phyloP scores from a whole-genome alignment of 2,113 vertebrate genomes.

The Corythoichthys haematopterus region DNA sequence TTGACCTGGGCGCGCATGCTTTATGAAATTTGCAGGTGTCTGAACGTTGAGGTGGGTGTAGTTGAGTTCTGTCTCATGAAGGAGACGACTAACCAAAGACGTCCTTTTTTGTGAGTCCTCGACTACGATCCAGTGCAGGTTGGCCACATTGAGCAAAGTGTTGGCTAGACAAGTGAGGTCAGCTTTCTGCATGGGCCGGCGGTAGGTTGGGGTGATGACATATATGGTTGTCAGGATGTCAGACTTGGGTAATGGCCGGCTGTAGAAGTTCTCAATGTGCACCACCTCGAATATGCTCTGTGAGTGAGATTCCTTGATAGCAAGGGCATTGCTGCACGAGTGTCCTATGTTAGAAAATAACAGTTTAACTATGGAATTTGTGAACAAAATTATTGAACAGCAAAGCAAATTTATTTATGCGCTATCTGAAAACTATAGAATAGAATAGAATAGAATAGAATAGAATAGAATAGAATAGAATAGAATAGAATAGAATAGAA shows the following conservation, averaged over 20 bases:
- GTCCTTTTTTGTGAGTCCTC: conserved; percentile 82
- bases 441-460: too few species aligned
- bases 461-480: too few species aligned
- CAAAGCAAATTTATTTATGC: too few species aligned
- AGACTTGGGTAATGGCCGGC: conserved; percentile 77
- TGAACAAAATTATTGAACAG: too few species aligned
- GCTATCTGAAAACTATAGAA: neutral
- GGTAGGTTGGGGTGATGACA: conserved; percentile 83
- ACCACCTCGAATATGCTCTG: conserved; percentile 83
- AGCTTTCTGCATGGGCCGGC: conserved; percentile 87
- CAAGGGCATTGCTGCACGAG: conserved; percentile 58
- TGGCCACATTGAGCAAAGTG: conserved; percentile 86
- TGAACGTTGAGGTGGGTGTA: conserved; percentile 88
- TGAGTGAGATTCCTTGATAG: conserved; percentile 81
- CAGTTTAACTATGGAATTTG: too few species aligned
- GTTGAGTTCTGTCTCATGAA: conserved; percentile 80
- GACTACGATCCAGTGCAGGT: conserved; percentile 92
- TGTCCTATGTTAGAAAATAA: neutral
- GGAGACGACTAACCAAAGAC: conserved; percentile 76
- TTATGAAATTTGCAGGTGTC: conserved; percentile 77
- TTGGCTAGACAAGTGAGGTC: conserved; percentile 88
- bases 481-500: too few species aligned
- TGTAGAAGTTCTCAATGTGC: conserved; percentile 75
- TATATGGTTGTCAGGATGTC: conserved; percentile 72
- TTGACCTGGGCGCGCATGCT: conserved; percentile 59